These are phyloP conservation scores for Vanessa atalanta DNA, from an alignment of 1,140 invertebrate species.

Conservation along the genomic window DNA sequence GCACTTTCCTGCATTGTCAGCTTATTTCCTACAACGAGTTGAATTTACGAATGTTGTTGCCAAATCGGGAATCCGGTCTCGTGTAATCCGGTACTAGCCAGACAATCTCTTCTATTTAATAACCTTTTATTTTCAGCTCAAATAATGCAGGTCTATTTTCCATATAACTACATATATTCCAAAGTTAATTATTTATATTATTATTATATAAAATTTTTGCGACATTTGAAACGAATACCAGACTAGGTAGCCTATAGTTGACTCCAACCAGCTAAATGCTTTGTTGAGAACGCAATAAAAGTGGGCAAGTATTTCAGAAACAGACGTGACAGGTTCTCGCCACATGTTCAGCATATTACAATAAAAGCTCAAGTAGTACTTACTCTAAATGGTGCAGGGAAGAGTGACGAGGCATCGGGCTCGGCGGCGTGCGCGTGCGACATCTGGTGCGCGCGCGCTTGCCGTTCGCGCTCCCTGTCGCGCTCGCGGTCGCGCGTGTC, in stretches of 20 bases:
- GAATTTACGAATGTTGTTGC: conserved; percentile 36
- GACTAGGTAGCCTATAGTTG: no score
- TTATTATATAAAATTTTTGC: background rate
- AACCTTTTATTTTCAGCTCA: conserved; percentile 32
- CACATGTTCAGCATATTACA: background rate
- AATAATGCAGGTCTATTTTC: conserved; percentile 18
- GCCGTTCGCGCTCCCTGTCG: conserved; percentile 68
- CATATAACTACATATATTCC: background rate
- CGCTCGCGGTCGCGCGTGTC: conserved; percentile 59
- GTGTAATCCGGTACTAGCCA: conserved; percentile 18
- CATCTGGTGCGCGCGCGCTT: conserved; percentile 72
- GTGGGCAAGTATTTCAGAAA: background rate
- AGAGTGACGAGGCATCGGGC: conserved; percentile 72
- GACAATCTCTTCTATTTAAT: conserved; percentile 34
- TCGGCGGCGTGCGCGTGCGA: conserved; percentile 73
- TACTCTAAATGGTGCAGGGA: conserved; percentile 69
- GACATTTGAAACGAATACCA: no score
- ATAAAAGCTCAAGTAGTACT: conserved; percentile 6
- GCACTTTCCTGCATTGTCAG: conserved; percentile 21
- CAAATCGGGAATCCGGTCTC: conserved; percentile 36
- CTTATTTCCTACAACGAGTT: conserved; percentile 27
- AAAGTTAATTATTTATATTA: background rate
- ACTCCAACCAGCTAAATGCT: no score
- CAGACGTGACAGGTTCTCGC: background rate
- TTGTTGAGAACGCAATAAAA: background rate